Evolutionary conservation across 2,888 invertebrate species (phyloP), one percentile per base, ranked within the genome.

Genomic region (Octonoba sinensis): DNA sequence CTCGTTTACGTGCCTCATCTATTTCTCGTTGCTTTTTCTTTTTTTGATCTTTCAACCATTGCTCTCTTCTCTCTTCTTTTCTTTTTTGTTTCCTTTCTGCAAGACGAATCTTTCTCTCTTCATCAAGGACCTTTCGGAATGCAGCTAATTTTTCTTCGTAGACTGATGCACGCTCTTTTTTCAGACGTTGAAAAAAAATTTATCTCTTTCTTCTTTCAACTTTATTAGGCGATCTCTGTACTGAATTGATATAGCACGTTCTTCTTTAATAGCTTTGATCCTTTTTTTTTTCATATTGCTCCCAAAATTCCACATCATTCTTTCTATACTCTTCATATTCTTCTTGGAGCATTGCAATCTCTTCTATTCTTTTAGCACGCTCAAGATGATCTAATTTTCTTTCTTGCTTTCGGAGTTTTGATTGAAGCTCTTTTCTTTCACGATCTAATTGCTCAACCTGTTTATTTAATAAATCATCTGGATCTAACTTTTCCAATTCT

Each of bases 311-410:
- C 87, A 93, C 93, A 86, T 96, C 96, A 85, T 93, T 92, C 36
- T 91, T 87, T 86, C 75, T 75, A 78, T 92, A 87, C 94, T 93
- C 87, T 94, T 94, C 82, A 87, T 95, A 91, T 84, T 93, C 93
- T 88, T 95, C 93, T 87, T 96, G 93, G 73, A 97, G 91, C 1
- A 97, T 89, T 0, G 96, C 95, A 84, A 99, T 95, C 90, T 99
- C 99, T 87, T 98, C 98, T 83, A 96, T 88, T 16, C 98, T 93
- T 87, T 97, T 97, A 8, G 99, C 99, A 70, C 99, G 92, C 88
- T 98, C 97, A 86, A 95, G 93, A 89, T 98, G 97, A 89, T 99
- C 99, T 72, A 96, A 88, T 90, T 97, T 98, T 90, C 98, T 98
- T 89, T 99, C 98, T 88, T 98, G 97, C 0, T 95, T 94, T 87